Conservation (phyloP, 2,797 vertebrate genomes). For the Enteromius anoplus region DNA sequence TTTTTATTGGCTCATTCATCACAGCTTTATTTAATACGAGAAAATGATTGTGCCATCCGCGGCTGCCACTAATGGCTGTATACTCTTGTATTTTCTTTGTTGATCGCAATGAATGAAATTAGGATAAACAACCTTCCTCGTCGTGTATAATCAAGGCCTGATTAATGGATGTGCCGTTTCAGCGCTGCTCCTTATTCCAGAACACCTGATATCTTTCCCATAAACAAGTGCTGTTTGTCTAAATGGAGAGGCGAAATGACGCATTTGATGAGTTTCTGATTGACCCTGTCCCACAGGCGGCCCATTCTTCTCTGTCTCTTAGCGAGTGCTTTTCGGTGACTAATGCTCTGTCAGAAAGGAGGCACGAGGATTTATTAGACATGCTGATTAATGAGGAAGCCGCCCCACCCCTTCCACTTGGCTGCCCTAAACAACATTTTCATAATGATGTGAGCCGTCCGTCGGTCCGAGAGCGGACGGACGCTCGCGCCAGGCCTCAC, state of each 20-base stretch:
- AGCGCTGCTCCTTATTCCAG: conserved; percentile 92
- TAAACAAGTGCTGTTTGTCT: conserved; percentile 99
- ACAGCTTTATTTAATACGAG: conserved; percentile 89
- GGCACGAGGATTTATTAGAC: conserved; percentile 92
- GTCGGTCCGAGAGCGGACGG: neutral
- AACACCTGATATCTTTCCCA: conserved; percentile 99
- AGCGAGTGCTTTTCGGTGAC: conserved; percentile 87
- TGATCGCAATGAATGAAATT: conserved; percentile 99
- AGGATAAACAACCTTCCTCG: conserved; percentile 96
- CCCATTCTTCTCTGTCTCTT: conserved; percentile 93
- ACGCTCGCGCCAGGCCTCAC: neutral
- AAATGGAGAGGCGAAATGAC: conserved; percentile 99
- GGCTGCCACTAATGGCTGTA: conserved; percentile 83
- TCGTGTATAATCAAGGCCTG: conserved; percentile 98
- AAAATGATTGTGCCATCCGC: conserved; percentile 87
- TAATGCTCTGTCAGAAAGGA: conserved; percentile 91
- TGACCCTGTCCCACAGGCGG: conserved; percentile 91
- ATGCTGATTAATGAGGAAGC: conserved; percentile 94
- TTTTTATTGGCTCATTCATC: conserved; percentile 91
- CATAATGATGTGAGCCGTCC: conserved; percentile 86
- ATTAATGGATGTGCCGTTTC: conserved; percentile 97
- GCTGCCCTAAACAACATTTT: conserved; percentile 77
- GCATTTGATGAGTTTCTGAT: conserved; percentile 99
- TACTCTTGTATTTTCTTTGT: conserved; percentile 95
- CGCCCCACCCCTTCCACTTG: conserved; percentile 34